A percentile compares a stretch with the other conserved stretches of the same genome.
phyloP scores from a whole-genome alignment of 2,888 invertebrate species.

The Latrodectus hesperus region DNA sequence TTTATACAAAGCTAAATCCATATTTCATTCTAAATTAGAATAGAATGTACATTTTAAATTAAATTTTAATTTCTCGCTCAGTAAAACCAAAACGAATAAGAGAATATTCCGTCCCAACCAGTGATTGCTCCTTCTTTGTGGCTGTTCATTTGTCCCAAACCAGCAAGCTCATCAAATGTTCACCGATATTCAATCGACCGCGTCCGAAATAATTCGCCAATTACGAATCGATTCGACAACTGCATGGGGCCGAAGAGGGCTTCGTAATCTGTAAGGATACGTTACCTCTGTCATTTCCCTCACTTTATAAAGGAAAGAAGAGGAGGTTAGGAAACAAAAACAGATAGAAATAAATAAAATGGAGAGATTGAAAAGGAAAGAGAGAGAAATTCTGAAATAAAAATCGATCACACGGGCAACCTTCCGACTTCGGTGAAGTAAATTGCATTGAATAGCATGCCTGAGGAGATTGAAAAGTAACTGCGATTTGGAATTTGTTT shows the following conservation, averaged over 20 bases:
- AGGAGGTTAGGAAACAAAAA: slow-evolving; percentile 46
- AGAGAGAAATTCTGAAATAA: slow-evolving; percentile 49
- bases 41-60: no score
- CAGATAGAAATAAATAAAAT: background rate
- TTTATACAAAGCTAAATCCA: no score
- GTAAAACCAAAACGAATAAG: no score
- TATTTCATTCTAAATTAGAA: no score
- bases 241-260: background rate
- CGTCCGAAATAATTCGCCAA: slow-evolving; percentile 65
- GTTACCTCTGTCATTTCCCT: slow-evolving; percentile 48
- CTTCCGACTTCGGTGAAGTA: slow-evolving; percentile 12
- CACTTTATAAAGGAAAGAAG: slow-evolving; percentile 6
- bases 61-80: no score
- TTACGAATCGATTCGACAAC: slow-evolving; percentile 58
- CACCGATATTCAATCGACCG: slow-evolving; percentile 51
- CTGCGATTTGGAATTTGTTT: slow-evolving; percentile 64
- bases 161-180: no score
- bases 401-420: slow-evolving; percentile 51
- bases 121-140: no score
- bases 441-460: slow-evolving; percentile 67
- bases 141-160: no score
- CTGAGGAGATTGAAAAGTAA: slow-evolving; percentile 65
- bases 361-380: background rate
- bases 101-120: no score
- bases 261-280: slow-evolving; percentile 55